Evolutionary conservation across 2,113 vertebrate genomes (phyloP).

Genomic region (Channa argus): DNA sequence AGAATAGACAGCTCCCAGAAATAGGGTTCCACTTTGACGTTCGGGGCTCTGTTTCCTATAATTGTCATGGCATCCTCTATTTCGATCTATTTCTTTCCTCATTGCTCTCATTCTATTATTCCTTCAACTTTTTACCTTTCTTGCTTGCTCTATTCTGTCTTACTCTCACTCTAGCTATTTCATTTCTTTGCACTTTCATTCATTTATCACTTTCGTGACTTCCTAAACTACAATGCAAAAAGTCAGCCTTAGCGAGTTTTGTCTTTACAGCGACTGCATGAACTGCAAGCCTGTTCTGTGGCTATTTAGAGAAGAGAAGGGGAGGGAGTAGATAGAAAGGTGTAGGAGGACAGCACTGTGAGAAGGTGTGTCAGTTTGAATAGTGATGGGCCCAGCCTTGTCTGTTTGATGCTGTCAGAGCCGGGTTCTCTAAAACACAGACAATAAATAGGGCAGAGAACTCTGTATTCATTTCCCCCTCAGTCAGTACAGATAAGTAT

Average conservation of each 20-base stretch:
- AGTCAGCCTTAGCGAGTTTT: conserved; percentile 29
- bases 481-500: conserved; percentile 47
- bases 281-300: conserved; percentile 20
- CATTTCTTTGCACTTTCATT: conserved; percentile 51
- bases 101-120: conserved; percentile 60
- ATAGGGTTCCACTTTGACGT: conserved; percentile 72
- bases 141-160: not conserved
- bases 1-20: conserved; percentile 77
- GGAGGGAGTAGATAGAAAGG: conserved; percentile 32
- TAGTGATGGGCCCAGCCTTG: conserved; percentile 43
- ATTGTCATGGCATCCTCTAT: conserved; percentile 76
- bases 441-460: conserved; percentile 21
- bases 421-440: conserved; percentile 15
- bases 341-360: conserved; percentile 63
- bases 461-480: conserved; percentile 33
- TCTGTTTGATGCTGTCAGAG: conserved; percentile 52
- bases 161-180: conserved; percentile 26
- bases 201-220: conserved; percentile 22
- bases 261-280: conserved; percentile 43
- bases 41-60: conserved; percentile 65
- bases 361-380: conserved; percentile 61
- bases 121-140: conserved; percentile 32
- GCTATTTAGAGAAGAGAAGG: conserved; percentile 54
- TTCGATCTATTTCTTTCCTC: conserved; percentile 57
- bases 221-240: conserved; percentile 15